Evolutionary conservation across 2,888 invertebrate species (phyloP).

Genomic region (Eucriotettix oculatus): DNA sequence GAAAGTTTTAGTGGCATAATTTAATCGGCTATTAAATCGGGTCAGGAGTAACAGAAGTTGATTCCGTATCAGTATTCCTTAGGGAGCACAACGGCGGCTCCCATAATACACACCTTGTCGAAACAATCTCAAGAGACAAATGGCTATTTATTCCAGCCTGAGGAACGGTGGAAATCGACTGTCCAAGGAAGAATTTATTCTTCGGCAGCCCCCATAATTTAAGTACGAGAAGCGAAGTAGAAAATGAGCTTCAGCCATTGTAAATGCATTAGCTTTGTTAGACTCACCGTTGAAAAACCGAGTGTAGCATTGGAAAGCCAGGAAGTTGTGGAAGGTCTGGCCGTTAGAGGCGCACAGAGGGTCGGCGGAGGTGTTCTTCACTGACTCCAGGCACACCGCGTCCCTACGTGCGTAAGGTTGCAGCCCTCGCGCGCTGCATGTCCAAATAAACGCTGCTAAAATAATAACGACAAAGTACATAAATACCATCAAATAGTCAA

Average conservation of each 20-base stretch:
- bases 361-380: slow-evolving; percentile 4
- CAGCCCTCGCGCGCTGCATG: too few species aligned
- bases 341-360: slow-evolving; percentile 7
- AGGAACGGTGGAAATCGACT: neutral
- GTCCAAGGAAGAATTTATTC: neutral
- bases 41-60: too few species aligned
- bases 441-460: too few species aligned
- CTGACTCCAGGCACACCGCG: slow-evolving; percentile 2
- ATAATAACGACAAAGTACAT: too few species aligned
- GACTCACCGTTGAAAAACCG: slow-evolving; percentile 4
- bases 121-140: neutral
- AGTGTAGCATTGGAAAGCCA: slow-evolving; percentile 4
- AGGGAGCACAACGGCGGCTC: too few species aligned
- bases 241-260: neutral
- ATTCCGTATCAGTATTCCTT: too few species aligned
- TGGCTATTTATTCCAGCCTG: neutral
- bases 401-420: neutral
- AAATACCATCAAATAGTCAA: too few species aligned
- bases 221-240: neutral
- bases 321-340: slow-evolving; percentile 7
- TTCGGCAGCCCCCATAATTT: neutral
- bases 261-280: neutral
- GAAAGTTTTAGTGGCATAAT: too few species aligned
- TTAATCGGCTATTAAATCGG: too few species aligned
- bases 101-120: neutral